Percentiles rank a stretch among this genome's conserved stretches.
Evolutionary conservation across 2,113 vertebrate species (phyloP).

Genomic region (Boulengeromyrus knoepffleri): DNA sequence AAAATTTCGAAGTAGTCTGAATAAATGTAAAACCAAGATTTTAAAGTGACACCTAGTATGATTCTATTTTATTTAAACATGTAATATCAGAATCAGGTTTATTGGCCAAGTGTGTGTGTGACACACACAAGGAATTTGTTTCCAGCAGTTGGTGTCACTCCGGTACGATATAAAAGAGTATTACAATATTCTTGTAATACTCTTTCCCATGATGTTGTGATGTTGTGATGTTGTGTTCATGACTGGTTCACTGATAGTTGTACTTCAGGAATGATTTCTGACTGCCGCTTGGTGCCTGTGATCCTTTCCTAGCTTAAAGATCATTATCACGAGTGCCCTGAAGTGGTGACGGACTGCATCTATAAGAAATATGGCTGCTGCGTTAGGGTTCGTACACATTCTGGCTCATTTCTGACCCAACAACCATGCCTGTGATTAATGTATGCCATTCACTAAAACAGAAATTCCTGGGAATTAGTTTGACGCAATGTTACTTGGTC

Average conservation of each 20-base stretch:
- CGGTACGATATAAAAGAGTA: too few relatives aligned
- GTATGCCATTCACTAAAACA: neutral
- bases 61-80: neutral
- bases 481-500: neutral
- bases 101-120: too few relatives aligned
- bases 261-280: neutral
- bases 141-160: too few relatives aligned
- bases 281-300: neutral
- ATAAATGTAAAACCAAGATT: neutral
- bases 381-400: slow-evolving; percentile 57
- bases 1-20: neutral
- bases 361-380: slow-evolving; percentile 72
- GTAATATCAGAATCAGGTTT: neutral
- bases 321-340: slow-evolving; percentile 62
- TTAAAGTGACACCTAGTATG: neutral
- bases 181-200: neutral
- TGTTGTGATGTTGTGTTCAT: neutral
- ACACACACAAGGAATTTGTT: too few relatives aligned
- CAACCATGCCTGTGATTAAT: neutral
- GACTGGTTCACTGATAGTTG: neutral
- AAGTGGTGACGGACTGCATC: slow-evolving; percentile 68
- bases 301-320: slow-evolving; percentile 53
- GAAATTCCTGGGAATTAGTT: neutral
- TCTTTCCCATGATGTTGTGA: neutral
- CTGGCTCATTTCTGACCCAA: neutral